phyloP scores from a whole-genome alignment of 2,888 invertebrate species.

The Thyatira batis region DNA sequence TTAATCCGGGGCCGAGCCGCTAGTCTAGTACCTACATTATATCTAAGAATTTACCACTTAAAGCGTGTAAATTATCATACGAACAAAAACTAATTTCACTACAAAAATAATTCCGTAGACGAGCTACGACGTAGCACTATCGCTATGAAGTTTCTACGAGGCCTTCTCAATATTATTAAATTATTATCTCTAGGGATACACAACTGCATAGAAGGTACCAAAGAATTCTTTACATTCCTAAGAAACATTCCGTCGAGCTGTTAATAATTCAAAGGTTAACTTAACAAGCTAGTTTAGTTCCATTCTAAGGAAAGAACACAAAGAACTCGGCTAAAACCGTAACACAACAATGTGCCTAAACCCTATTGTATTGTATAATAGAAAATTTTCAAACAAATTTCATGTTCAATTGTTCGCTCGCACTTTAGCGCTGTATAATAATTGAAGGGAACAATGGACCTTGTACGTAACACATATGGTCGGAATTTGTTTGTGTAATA shows the following conservation, averaged over 20 bases:
- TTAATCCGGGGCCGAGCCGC: too few relatives aligned
- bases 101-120: too few relatives aligned
- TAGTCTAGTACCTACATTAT: too few relatives aligned
- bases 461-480: neutral
- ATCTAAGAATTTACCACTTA: too few relatives aligned
- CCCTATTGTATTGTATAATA: neutral
- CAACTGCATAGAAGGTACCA: neutral
- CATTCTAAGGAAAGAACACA: neutral
- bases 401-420: neutral
- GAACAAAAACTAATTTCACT: too few relatives aligned
- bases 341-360: neutral
- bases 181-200: neutral
- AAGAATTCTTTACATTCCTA: neutral
- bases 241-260: neutral
- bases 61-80: too few relatives aligned
- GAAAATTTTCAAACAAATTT: neutral
- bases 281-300: neutral
- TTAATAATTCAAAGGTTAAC: neutral
- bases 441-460: neutral
- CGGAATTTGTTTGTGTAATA: neutral
- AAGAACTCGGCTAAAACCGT: neutral
- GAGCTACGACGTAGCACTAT: too few relatives aligned
- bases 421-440: neutral
- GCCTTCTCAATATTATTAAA: neutral
- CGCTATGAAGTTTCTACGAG: too few relatives aligned